These are phyloP conservation scores for Melopsittacus undulatus DNA, from an alignment of 2,797 vertebrate genomes.

Conservation along the genomic window DNA sequence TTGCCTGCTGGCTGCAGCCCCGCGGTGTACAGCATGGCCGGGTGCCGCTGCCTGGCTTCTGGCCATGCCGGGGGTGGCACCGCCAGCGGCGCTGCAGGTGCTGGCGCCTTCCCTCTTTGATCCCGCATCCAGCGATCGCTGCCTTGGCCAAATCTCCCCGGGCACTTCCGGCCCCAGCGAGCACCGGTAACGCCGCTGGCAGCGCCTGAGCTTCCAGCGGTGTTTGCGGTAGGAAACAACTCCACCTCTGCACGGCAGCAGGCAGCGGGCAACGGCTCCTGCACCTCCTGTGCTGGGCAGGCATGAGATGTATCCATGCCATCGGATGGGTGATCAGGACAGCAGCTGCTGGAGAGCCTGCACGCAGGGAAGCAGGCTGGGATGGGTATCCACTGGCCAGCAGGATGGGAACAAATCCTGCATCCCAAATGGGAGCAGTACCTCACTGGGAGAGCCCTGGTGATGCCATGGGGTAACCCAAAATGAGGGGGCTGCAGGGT, in stretches of 20 bases:
- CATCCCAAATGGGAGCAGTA: accelerated
- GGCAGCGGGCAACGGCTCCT: neutral
- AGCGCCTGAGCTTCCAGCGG: neutral
- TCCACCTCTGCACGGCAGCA: neutral
- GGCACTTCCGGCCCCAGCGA: neutral
- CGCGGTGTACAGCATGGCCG: neutral
- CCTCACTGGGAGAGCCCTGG: neutral
- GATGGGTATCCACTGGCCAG: neutral
- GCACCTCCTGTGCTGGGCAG: neutral
- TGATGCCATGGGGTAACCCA: neutral
- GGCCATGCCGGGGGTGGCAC: neutral
- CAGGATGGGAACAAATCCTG: neutral
- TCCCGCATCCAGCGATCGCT: neutral
- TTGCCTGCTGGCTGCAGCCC: neutral
- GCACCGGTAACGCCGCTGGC: neutral
- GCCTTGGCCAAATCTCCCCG: neutral
- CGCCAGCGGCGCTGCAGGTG: neutral
- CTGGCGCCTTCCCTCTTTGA: neutral
- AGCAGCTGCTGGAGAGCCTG: neutral
- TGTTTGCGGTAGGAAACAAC: neutral
- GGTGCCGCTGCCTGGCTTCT: neutral
- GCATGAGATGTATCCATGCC: accelerated
- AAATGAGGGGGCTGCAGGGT: neutral
- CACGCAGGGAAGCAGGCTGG: accelerated
- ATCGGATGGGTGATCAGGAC: accelerated